Percentiles rank a stretch among this genome's conserved stretches.
Evolutionary conservation across 2,888 invertebrate species (phyloP).

Genomic region (Tiliacea aurago): DNA sequence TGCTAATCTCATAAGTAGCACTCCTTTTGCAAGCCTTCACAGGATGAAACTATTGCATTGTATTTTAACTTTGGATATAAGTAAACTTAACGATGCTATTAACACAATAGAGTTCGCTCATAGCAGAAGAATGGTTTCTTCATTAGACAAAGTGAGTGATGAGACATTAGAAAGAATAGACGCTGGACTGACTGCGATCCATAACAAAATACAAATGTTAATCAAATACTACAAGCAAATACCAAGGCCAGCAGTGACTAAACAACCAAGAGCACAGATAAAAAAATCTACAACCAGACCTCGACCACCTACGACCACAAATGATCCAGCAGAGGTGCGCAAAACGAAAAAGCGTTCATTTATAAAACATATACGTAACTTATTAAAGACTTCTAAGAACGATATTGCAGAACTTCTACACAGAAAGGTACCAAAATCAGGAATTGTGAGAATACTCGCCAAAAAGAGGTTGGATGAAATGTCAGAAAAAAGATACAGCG

Average conservation of each 20-base stretch:
- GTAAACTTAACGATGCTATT: constrained; percentile 75
- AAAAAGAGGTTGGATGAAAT: constrained; percentile 73
- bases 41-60: constrained; percentile 78
- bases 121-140: constrained; percentile 72
- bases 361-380: constrained; percentile 74
- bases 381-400: constrained; percentile 75
- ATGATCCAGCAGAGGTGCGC: constrained; percentile 9
- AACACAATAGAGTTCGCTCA: constrained; percentile 71
- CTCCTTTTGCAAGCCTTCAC: constrained; percentile 69
- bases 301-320: background rate
- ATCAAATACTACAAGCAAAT: constrained; percentile 53
- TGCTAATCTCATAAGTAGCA: constrained; percentile 60
- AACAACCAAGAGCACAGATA: background rate
- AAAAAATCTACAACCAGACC: background rate
- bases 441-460: constrained; percentile 73
- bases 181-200: constrained; percentile 66
- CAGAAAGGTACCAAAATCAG: constrained; percentile 72
- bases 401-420: constrained; percentile 72
- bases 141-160: constrained; percentile 63
- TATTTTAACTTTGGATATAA: constrained; percentile 72
- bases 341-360: constrained; percentile 73
- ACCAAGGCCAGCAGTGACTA: constrained; percentile 3
- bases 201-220: constrained; percentile 67
- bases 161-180: constrained; percentile 69
- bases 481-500: constrained; percentile 67